Evolutionary conservation across 2,888 invertebrate genomes (phyloP).

Genomic region (Eurytoma californica): DNA sequence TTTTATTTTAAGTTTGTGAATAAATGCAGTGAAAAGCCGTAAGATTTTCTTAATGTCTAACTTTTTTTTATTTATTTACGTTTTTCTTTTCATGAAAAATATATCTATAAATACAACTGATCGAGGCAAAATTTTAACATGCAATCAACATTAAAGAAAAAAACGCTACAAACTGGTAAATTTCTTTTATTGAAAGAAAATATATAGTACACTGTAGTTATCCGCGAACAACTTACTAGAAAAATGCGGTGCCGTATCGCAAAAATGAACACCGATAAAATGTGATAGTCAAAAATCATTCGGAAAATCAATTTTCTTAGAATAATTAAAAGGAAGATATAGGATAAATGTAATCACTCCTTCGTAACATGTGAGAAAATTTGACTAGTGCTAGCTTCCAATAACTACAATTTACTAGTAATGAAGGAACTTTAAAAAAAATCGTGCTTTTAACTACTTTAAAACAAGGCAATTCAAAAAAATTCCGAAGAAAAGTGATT

Average conservation of each 20-base stretch:
- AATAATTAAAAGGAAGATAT: conserved; percentile 22
- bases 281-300: conserved; percentile 44
- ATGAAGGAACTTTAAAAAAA: conserved; percentile 24
- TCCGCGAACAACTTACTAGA: conserved; percentile 54
- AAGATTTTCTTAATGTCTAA: not conserved
- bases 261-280: conserved; percentile 47
- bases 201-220: conserved; percentile 64
- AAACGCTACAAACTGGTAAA: conserved; percentile 60
- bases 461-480: conserved; percentile 15
- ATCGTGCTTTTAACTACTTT: conserved; percentile 20
- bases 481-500: conserved; percentile 48
- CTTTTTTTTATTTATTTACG: too few species aligned
- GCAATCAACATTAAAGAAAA: conserved; percentile 40
- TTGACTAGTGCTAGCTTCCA: conserved; percentile 37
- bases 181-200: conserved; percentile 67
- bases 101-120: too few species aligned
- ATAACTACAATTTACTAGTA: conserved; percentile 44
- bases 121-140: not conserved
- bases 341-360: conserved; percentile 29
- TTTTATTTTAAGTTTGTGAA: conserved; percentile 6
- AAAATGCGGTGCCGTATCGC: conserved; percentile 40
- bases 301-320: conserved; percentile 51
- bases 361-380: conserved; percentile 26
- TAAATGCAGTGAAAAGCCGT: not conserved
- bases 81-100: too few species aligned